Base-by-base conservation (phyloP, 35 echinoderm and acorn worm species). In the Eucidaris tribuloides region DNA sequence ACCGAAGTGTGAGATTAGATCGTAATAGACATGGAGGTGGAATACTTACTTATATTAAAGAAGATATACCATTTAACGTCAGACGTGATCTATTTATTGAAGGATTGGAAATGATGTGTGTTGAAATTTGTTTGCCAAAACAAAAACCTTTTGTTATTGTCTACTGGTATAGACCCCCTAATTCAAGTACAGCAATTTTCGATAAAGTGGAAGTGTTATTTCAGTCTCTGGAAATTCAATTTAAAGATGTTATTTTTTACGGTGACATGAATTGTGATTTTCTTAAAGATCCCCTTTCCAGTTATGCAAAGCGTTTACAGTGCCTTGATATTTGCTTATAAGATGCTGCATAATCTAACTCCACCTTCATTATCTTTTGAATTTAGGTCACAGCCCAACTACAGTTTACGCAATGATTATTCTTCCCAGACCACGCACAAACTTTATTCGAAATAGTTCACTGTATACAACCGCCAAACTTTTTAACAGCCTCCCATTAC, bases 91-190 rank as follows among this genome's bases (percentile, higher is more conserved):
- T 66, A 1, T 66, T 3, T 66, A 33, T 66, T 66, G 24, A 66
- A 31, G 62, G 62, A 17, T 28, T 66, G 33, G 62, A 66, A 66
- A 23, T 66, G 29, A 66, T 66, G 62, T 66, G 48, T n/a, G 9
- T 52, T 9, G 48, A 52, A 52, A 52, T 52, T n/a, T 52, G 48
- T n/a, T 52, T 52, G n/a, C 48, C 48, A 52, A 52, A 52, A n/a
- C 48, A 52, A 52, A 52, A 52, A 52, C 48, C 48, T n/a, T 66
- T 66, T 33, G 27, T 3, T 31, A 66, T 66, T 5, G 3, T 66
- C 36, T 66, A 66, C 36, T 66, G 62, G 62, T 66, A 66, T 33
- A 66, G 62, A 29, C 62, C 62, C 3, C 62, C 62, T 2, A 66
- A 66, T 66, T 66, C 62, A 14, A 3, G 36, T 36, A 66, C 3